A percentile compares a stretch with the other conserved stretches of the same genome.
Conservation (phyloP, 2,113 vertebrate species). For the Gadus macrocephalus region DNA sequence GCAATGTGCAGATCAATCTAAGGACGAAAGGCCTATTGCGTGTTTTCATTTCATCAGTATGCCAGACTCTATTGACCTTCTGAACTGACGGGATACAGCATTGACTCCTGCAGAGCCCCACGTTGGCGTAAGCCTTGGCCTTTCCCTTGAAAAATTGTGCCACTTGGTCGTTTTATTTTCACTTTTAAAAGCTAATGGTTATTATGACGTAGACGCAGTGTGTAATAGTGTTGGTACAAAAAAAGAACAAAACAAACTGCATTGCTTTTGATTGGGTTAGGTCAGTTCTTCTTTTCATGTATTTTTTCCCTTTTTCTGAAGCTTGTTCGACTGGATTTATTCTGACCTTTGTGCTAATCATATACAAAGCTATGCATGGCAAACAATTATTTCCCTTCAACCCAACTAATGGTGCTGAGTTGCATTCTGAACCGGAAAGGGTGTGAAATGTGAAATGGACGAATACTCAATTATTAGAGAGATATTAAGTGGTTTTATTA, state of each 20-base stretch:
- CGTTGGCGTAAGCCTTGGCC: conserved; percentile 56
- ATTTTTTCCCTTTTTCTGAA: neutral
- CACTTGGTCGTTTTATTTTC: conserved; percentile 52
- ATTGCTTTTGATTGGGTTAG: conserved; percentile 20
- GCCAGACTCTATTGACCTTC: conserved; percentile 66
- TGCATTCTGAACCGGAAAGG: conserved; percentile 18
- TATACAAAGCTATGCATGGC: conserved; percentile 26
- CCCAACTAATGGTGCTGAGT: neutral
- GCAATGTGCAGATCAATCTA: conserved; percentile 44
- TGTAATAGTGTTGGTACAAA: conserved; percentile 8
- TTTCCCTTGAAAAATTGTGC: conserved; percentile 55
- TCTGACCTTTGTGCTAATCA: conserved; percentile 42
- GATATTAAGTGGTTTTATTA: neutral
- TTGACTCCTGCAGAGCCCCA: conserved; percentile 18
- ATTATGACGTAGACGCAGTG: conserved; percentile 50
- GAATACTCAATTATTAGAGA: neutral
- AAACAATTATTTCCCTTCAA: conserved; percentile 41
- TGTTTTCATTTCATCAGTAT: conserved; percentile 44
- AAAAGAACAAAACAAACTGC: neutral
- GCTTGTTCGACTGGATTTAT: conserved; percentile 10
- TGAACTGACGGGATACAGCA: conserved; percentile 62
- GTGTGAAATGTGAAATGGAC: conserved; percentile 10
- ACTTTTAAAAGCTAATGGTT: conserved; percentile 57
- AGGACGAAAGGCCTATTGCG: conserved; percentile 50
- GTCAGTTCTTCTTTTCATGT: too few species aligned